Evolutionary conservation across 2,113 vertebrate genomes (phyloP).

Genomic region (Carassius gibelio): DNA sequence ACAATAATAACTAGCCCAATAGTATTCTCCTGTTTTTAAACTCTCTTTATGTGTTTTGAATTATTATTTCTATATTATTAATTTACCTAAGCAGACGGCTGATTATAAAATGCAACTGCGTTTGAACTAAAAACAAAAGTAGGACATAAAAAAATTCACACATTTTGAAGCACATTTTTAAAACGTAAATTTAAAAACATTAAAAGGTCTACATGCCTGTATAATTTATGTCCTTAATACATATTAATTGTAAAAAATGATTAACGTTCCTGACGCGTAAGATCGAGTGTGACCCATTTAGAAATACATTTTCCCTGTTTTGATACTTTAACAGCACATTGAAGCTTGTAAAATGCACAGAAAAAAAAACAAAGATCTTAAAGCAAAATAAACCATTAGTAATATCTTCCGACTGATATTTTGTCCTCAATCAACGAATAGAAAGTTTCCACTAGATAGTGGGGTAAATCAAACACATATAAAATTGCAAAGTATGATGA

Average conservation of each 20-base stretch:
- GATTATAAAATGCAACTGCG: not conserved
- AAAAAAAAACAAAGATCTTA: not conserved
- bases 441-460: not conserved
- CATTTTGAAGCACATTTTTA: not conserved
- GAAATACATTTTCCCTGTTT: not conserved
- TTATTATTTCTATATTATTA: not conserved
- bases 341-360: not conserved
- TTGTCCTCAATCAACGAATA: not conserved
- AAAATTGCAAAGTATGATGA: conserved; percentile 22
- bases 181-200: not conserved
- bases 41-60: not conserved
- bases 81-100: not conserved
- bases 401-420: not conserved
- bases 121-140: not conserved
- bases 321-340: not conserved
- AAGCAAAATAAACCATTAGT: not conserved
- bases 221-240: not conserved
- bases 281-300: not conserved
- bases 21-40: not conserved
- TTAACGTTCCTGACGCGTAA: not conserved
- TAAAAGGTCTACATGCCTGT: not conserved
- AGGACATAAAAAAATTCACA: not conserved
- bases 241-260: not conserved
- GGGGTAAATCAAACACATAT: conserved; percentile 16
- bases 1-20: not conserved